These are phyloP conservation scores for Parascotia fuliginaria DNA, from an alignment of 2,888 invertebrate genomes.

Conservation along the genomic window DNA sequence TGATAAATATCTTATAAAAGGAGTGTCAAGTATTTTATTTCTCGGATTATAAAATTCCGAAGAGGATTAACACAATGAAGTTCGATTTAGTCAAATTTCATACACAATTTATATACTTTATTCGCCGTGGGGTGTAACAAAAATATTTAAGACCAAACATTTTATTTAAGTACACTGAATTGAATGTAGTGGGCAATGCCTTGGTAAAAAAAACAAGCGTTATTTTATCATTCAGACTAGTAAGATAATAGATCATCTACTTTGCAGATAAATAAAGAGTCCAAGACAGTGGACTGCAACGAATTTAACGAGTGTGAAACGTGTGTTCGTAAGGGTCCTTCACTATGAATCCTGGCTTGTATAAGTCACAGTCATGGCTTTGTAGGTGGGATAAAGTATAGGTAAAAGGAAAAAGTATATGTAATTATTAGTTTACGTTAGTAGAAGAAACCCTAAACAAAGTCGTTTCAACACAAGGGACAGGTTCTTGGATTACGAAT, in stretches of 20 bases:
- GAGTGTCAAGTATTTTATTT: conserved; percentile 39
- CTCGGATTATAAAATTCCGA: conserved; percentile 60
- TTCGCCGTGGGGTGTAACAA: conserved; percentile 28
- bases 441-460: conserved; percentile 33
- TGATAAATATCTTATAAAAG: conserved; percentile 24
- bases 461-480: conserved; percentile 44
- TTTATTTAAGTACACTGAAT: conserved; percentile 19
- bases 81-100: conserved; percentile 42
- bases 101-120: conserved; percentile 40
- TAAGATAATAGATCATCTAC: too few relatives aligned
- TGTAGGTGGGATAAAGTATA: too few relatives aligned
- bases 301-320: too few relatives aligned
- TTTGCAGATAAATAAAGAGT: too few relatives aligned
- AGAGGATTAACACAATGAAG: conserved; percentile 54
- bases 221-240: too few relatives aligned
- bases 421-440: too few relatives aligned
- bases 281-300: too few relatives aligned
- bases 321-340: too few relatives aligned
- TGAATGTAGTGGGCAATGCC: conserved; percentile 16
- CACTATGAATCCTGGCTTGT: too few relatives aligned
- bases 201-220: conserved; percentile 24
- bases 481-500: conserved; percentile 54
- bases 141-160: conserved; percentile 8
- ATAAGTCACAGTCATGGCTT: too few relatives aligned
- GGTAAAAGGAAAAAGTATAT: too few relatives aligned